Evolutionary conservation across 2,113 vertebrate genomes (phyloP), one percentile per base, ranked within the genome.

Genomic region (Hiodon tergisus): DNA sequence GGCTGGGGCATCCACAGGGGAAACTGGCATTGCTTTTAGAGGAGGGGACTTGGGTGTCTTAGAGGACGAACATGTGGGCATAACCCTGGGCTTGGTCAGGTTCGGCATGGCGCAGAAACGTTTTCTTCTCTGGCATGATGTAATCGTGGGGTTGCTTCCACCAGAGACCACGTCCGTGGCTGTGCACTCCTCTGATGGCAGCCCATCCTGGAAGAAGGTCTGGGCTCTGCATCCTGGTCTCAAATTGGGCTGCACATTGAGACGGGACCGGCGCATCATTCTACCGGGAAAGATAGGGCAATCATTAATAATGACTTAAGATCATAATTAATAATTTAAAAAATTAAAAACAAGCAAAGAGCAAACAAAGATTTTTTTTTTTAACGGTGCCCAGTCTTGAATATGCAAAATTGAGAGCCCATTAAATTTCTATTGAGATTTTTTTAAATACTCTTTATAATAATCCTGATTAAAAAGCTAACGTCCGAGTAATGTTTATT

Each of bases 201-300:
- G 70, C 11, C 74, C 17, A 46, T 90, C 88, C 73, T 79, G 82
- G 66, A 81, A 46, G 13, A 78, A 3, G 3, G 78, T 48, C 11
- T 11, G 80, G 11, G 86, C 78, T 78, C 92, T 87, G 0, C 85
- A 87, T 0, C 73, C 79, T 0, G 90, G 89, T 59, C 86, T 90
- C 46, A 98, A 92, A 53, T 95, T 96, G 13, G 95, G 95, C 76
- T 94, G 92, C 76, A 95, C 86, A 14, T 88, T 94, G 69, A 97
- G 93, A 82, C 96, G 92, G 6, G 95, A 92, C 65, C 95, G 91
- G 53, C 95, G 95, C 81, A 98, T 93, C 95, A 97, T 98, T 73
- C 89, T 91, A 65, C 59, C 48, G 57, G 51, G 60, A 58, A 46
- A 58, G 4, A 59, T 8, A 31, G 31, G 31, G 31, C 31, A 31